Conservation (phyloP, 1,140 invertebrate genomes). For the Vanessa tameamea region DNA sequence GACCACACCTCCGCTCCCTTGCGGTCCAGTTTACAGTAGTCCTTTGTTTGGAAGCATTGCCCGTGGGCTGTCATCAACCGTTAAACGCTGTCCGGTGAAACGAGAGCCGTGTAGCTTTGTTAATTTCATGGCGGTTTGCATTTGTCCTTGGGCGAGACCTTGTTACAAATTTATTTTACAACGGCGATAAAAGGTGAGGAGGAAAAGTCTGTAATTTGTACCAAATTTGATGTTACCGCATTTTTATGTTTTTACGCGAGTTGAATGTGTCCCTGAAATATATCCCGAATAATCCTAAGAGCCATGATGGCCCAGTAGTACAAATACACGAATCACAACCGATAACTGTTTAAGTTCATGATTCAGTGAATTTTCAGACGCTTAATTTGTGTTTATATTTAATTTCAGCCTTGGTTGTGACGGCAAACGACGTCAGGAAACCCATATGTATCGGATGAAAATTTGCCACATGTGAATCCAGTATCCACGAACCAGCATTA, state of each 20-base stretch:
- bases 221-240: conserved; percentile 26
- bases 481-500: no score
- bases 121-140: conserved; percentile 69
- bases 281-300: neutral
- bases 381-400: no score
- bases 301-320: no score
- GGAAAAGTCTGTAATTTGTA: conserved; percentile 28
- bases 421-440: no score
- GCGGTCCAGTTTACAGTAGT: conserved; percentile 65
- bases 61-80: conserved; percentile 70
- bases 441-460: no score
- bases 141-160: conserved; percentile 56
- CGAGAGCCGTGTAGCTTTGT: conserved; percentile 60
- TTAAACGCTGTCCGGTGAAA: conserved; percentile 61
- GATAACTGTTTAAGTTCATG: no score
- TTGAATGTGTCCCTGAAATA: conserved; percentile 7
- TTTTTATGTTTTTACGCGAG: conserved; percentile 25
- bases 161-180: conserved; percentile 58
- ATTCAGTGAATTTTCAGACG: no score
- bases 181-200: conserved; percentile 35
- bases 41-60: conserved; percentile 65
- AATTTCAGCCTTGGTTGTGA: no score
- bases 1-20: conserved; percentile 43
- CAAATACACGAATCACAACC: no score
- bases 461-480: no score